Evolutionary conservation across 2,797 vertebrate species (phyloP).

Genomic region (Acestrorhynchus altus): DNA sequence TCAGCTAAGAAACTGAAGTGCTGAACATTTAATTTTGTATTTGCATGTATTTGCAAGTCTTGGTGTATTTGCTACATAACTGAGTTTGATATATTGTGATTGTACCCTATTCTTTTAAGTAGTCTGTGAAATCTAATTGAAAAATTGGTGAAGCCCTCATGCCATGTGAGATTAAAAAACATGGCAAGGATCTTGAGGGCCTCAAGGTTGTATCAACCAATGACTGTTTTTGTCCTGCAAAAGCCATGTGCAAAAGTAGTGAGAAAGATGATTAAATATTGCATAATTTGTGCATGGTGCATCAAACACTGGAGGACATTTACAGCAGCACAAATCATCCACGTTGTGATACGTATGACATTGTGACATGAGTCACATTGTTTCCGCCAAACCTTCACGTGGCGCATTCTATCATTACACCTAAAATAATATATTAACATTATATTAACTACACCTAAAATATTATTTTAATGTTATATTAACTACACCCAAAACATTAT

Average conservation of each 20-base stretch:
- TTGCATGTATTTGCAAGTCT: too few species aligned
- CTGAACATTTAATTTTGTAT: too few species aligned
- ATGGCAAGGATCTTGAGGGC: neutral
- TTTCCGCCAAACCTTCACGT: constrained; percentile 29
- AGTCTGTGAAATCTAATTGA: too few species aligned
- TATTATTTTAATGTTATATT: too few species aligned
- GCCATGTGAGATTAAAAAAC: neutral
- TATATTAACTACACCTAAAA: too few species aligned
- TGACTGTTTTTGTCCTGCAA: neutral
- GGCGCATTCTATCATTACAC: neutral
- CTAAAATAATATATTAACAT: too few species aligned
- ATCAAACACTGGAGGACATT: neutral
- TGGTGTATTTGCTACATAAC: too few species aligned
- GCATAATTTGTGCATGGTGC: neutral
- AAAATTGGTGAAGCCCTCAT: neutral
- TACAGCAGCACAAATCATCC: neutral
- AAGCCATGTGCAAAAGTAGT: neutral
- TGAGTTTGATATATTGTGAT: neutral
- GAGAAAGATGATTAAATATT: constrained; percentile 14
- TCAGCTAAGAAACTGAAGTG: neutral
- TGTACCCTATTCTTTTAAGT: too few species aligned
- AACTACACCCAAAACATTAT: too few species aligned
- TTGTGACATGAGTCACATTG: constrained; percentile 20
- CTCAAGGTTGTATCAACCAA: neutral
- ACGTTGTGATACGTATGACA: constrained; percentile 4